Evolutionary conservation across 2,888 invertebrate species (phyloP).

Genomic region (Allygus modestus): DNA sequence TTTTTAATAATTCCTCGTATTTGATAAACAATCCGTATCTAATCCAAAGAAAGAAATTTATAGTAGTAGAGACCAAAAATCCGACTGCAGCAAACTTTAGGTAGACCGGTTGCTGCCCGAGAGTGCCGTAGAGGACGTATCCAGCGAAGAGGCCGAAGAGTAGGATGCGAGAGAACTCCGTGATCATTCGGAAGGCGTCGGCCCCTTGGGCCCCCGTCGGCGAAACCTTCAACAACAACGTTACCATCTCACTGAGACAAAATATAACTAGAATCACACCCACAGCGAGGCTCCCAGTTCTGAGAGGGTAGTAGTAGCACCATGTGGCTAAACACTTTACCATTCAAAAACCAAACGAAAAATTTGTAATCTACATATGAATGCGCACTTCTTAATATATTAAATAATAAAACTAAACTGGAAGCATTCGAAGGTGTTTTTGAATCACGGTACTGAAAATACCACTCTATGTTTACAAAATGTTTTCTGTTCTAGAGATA

Average conservation of each 20-base stretch:
- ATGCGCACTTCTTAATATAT: too few species aligned
- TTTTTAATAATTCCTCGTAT: not conserved
- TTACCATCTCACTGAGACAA: not conserved
- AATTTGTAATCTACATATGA: too few species aligned
- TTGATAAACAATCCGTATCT: not conserved
- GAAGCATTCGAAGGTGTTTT: too few species aligned
- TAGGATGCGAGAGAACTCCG: not conserved
- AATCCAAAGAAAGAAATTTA: not conserved
- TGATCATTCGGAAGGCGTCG: not conserved
- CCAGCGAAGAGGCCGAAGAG: slow-evolving; percentile 6
- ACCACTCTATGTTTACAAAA: too few species aligned
- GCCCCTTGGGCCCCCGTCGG: not conserved
- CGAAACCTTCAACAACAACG: not conserved
- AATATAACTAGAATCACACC: not conserved
- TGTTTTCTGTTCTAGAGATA: too few species aligned
- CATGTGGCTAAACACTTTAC: not conserved
- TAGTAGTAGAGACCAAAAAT: too few species aligned
- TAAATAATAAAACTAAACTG: too few species aligned
- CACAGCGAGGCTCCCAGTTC: not conserved
- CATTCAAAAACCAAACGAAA: not conserved
- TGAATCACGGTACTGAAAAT: too few species aligned
- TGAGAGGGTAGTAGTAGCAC: not conserved
- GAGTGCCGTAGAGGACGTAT: slow-evolving; percentile 11
- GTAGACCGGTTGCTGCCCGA: not conserved
- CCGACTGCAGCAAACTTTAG: not conserved